phyloP scores from a whole-genome alignment of 2,113 vertebrate species.

The Excalfactoria chinensis region DNA sequence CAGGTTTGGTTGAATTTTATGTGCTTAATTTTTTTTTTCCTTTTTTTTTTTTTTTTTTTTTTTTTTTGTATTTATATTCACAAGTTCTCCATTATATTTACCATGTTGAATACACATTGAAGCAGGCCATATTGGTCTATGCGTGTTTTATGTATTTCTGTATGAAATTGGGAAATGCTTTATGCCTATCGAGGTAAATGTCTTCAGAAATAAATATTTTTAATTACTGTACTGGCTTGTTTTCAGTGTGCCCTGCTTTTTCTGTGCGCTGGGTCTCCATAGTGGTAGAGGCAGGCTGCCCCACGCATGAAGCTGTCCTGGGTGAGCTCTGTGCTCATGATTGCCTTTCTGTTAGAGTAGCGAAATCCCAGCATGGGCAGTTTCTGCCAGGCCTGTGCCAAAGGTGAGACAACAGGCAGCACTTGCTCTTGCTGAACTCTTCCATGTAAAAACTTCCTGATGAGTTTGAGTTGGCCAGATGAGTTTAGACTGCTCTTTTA shows the following conservation, averaged over 20 bases:
- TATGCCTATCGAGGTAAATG: conserved; percentile 84
- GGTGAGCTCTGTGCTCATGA: background rate
- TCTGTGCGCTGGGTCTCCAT: background rate
- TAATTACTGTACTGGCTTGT: conserved; percentile 66
- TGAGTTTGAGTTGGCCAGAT: background rate
- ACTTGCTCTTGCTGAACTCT: background rate
- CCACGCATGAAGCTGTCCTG: accelerated
- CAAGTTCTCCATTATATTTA: conserved; percentile 85
- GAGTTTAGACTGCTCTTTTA: background rate
- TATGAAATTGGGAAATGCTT: conserved; percentile 87
- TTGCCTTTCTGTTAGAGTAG: background rate
- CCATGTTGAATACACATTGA: conserved; percentile 82
- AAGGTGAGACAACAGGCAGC: background rate
- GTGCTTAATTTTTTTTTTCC: conserved; percentile 74
- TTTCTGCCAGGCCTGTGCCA: background rate
- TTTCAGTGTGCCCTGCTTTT: background rate
- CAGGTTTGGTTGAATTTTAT: conserved; percentile 72
- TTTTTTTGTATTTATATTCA: conserved; percentile 82
- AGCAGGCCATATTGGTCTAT: conserved; percentile 92
- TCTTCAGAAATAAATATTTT: conserved; percentile 88
- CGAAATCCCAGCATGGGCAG: background rate
- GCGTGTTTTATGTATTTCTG: conserved; percentile 87
- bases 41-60: conserved; percentile 60
- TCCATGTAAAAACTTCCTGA: background rate
- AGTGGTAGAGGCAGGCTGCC: background rate